Percentiles rank a stretch among this genome's conserved stretches.
Conservation (phyloP, 2,113 vertebrate genomes). For the Nipponia nippon region DNA sequence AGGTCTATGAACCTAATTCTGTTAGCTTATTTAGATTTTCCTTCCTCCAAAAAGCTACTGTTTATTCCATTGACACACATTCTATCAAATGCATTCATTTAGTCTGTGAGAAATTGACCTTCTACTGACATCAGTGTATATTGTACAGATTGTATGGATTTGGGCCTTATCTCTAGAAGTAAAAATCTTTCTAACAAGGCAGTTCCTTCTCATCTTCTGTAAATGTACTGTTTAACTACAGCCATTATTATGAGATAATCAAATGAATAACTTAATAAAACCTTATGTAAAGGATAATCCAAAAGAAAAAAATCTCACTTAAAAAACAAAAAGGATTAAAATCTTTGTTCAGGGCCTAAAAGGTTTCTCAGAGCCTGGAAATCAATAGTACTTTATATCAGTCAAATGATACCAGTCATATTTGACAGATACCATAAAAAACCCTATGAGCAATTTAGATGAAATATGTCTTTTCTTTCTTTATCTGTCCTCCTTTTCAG, state of each 20-base stretch:
- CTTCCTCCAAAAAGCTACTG: background rate
- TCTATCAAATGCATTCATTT: background rate
- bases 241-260: background rate
- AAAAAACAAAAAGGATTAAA: background rate
- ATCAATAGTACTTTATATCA: background rate
- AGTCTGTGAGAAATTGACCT: background rate
- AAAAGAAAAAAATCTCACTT: background rate
- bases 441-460: background rate
- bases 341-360: background rate
- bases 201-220: background rate
- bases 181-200: background rate
- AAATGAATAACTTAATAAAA: background rate
- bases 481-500: background rate
- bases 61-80: background rate
- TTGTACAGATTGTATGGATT: background rate
- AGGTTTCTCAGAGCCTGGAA: background rate
- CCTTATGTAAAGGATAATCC: background rate
- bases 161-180: background rate
- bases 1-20: background rate
- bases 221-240: background rate
- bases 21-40: background rate
- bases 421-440: background rate
- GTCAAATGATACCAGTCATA: background rate
- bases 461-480: background rate
- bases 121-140: background rate